Conservation (phyloP, 1,140 invertebrate genomes). For the Dolichoris vasculosae region DNA sequence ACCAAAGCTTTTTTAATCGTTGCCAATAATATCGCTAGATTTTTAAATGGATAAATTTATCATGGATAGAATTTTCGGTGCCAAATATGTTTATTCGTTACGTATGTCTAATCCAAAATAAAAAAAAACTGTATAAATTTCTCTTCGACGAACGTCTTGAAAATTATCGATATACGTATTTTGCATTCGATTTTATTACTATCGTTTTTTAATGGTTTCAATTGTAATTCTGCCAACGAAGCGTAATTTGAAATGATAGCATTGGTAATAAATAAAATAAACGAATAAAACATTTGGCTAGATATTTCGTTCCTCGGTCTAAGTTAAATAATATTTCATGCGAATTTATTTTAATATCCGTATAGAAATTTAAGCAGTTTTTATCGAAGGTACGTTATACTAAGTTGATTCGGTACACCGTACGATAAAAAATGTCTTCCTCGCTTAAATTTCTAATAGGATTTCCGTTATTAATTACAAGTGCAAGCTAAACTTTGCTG, state of each 20-base stretch:
- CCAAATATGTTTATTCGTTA: not conserved
- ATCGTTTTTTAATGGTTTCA: not conserved
- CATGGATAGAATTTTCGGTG: no score
- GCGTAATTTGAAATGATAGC: not conserved
- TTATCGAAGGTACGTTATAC: no score
- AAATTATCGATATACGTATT: not conserved
- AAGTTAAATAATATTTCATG: not conserved
- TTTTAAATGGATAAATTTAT: not conserved
- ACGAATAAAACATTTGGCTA: not conserved
- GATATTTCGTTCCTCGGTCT: not conserved
- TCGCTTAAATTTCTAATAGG: no score
- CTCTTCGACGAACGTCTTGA: not conserved
- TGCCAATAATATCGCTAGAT: not conserved
- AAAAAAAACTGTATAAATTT: not conserved
- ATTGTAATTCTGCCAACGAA: not conserved
- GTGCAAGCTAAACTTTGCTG: no score
- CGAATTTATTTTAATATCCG: not conserved
- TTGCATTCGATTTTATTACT: not conserved
- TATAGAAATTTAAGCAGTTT: not conserved
- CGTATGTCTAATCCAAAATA: not conserved
- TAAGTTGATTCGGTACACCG: no score
- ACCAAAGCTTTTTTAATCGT: no score
- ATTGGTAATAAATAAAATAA: not conserved
- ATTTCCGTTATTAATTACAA: no score
- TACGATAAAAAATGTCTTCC: no score